Evolutionary conservation across 2,797 vertebrate genomes (phyloP).

Genomic region (Danio albolineatus): DNA sequence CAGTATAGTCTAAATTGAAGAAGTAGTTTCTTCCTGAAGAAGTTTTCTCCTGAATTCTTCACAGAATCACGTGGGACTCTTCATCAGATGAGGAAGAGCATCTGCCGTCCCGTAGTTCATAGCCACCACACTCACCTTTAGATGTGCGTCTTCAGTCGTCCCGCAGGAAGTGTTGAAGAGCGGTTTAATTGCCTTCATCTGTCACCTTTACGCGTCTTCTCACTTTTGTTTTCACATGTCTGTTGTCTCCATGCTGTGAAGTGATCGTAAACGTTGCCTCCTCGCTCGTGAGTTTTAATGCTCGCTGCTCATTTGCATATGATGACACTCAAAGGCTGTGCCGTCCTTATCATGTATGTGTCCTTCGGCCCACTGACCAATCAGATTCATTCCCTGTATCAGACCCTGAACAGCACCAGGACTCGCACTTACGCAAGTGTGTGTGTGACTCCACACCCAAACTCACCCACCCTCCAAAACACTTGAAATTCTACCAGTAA

Average conservation of each 20-base stretch:
- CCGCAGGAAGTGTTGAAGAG: constrained; percentile 61
- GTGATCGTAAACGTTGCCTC: constrained; percentile 41
- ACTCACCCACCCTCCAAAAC: constrained; percentile 9
- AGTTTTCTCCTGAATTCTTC: background rate
- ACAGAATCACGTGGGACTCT: constrained; percentile 40
- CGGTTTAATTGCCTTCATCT: constrained; percentile 53
- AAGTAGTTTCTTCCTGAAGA: background rate
- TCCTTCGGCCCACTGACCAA: constrained; percentile 54
- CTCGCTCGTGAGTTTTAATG: constrained; percentile 71
- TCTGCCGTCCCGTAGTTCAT: constrained; percentile 46
- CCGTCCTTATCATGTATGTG: constrained; percentile 72
- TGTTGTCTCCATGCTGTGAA: constrained; percentile 52
- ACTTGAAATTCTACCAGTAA: constrained; percentile 33
- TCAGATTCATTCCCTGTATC: constrained; percentile 57
- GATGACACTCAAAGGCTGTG: constrained; percentile 70
- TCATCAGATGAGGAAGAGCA: constrained; percentile 42
- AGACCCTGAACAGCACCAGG: constrained; percentile 55
- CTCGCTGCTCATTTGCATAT: constrained; percentile 81
- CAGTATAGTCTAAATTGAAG: no score
- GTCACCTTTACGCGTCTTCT: constrained; percentile 45
- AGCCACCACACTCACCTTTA: constrained; percentile 65
- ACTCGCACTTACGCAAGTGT: constrained; percentile 6
- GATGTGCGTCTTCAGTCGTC: constrained; percentile 45
- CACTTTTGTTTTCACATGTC: constrained; percentile 32
- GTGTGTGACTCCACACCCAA: constrained; percentile 45